These are phyloP conservation scores for Sapayoa aenigma DNA, from an alignment of 2,113 vertebrate genomes.

Conservation along the genomic window DNA sequence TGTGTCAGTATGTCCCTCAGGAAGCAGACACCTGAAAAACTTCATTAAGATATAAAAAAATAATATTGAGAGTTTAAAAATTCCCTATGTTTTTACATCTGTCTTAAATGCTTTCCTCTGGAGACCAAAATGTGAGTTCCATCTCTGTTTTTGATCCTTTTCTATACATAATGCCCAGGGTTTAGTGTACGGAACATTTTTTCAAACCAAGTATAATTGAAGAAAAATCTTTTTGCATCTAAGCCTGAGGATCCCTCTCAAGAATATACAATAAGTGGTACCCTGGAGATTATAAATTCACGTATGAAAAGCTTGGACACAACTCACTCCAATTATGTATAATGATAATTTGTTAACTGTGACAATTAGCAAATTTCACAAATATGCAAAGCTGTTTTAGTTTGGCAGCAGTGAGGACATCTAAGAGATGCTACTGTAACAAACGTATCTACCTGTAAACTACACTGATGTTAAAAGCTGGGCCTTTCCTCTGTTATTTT, in stretches of 20 bases:
- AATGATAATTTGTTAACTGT: background rate
- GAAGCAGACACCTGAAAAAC: background rate
- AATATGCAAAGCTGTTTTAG: background rate
- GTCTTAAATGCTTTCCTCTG: background rate
- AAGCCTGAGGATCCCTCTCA: background rate
- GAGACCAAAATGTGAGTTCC: background rate
- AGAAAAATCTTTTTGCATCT: background rate
- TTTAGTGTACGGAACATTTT: background rate
- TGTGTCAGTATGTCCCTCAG: background rate
- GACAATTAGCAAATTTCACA: no score
- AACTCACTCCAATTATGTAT: background rate
- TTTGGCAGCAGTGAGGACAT: background rate
- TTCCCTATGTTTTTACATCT: accelerated
- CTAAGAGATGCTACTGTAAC: background rate
- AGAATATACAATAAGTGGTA: background rate
- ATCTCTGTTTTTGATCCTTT: background rate
- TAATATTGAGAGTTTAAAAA: background rate
- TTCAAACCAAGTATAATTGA: background rate
- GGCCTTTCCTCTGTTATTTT: background rate
- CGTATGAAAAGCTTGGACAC: background rate
- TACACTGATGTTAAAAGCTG: background rate
- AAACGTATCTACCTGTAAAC: background rate
- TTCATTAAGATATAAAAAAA: background rate
- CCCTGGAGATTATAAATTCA: background rate
- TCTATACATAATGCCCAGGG: background rate